These are phyloP conservation scores for Spisula subtruncata DNA, from an alignment of 2,888 invertebrate species.

Conservation along the genomic window DNA sequence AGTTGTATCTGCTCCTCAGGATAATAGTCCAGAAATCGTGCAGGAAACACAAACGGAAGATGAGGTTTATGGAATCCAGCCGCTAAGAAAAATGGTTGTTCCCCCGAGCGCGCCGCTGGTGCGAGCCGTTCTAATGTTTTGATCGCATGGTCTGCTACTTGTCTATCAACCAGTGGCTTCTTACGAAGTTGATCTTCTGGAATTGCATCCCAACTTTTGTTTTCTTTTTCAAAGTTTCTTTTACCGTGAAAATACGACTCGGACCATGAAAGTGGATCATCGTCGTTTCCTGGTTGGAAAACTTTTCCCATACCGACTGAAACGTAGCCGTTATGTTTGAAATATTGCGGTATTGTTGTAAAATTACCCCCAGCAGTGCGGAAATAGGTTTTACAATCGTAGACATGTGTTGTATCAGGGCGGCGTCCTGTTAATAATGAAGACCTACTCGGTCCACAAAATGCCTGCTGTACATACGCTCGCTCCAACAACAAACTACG, in stretches of 20 bases:
- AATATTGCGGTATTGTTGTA: conserved; percentile 74
- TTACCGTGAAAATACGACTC: conserved; percentile 59
- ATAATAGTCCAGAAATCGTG: conserved; percentile 91
- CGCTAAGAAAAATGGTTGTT: conserved; percentile 92
- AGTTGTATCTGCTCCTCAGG: conserved; percentile 68
- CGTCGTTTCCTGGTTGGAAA: conserved; percentile 66
- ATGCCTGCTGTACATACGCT: conserved; percentile 72
- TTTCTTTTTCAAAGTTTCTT: conserved; percentile 91
- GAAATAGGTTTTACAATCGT: conserved; percentile 69
- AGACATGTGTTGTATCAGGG: conserved; percentile 77
- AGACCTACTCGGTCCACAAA: conserved; percentile 72
- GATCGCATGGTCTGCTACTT: conserved; percentile 91
- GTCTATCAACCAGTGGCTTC: conserved; percentile 93
- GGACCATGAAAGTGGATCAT: conserved; percentile 78
- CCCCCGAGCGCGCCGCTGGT: conserved; percentile 53
- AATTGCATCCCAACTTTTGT: conserved; percentile 89
- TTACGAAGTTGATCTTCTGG: conserved; percentile 81
- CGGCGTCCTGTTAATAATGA: conserved; percentile 73
- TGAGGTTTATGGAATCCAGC: conserved; percentile 97
- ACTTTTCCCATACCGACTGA: conserved; percentile 73
- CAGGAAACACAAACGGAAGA: conserved; percentile 95
- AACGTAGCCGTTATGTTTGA: conserved; percentile 70
- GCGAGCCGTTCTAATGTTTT: conserved; percentile 89
- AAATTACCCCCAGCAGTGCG: conserved; percentile 74
- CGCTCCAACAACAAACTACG: conserved; percentile 71